A percentile compares a stretch with the other conserved stretches of the same genome.
Conservation (phyloP, 2,113 vertebrate species). For the Passer montanus region DNA sequence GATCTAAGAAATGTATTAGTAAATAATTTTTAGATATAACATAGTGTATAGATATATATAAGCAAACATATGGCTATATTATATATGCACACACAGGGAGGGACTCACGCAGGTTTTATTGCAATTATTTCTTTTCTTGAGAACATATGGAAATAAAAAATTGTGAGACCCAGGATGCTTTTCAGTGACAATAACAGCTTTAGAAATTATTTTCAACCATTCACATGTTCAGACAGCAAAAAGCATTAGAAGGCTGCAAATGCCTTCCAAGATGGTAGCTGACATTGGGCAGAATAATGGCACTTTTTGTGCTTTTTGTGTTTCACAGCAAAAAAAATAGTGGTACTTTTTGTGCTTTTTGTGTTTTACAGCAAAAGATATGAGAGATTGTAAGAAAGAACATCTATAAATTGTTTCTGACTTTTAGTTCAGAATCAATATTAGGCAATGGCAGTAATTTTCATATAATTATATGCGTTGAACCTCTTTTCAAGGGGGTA, state of each 20-base stretch:
- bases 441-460: background rate
- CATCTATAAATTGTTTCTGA: background rate
- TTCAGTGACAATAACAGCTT: background rate
- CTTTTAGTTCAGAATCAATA: background rate
- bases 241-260: background rate
- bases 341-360: background rate
- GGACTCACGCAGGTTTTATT: background rate
- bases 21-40: background rate
- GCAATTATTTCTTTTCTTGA: background rate
- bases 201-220: background rate
- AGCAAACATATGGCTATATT: background rate
- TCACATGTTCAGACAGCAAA: background rate
- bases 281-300: no score
- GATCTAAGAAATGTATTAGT: background rate
- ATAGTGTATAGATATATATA: background rate
- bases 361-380: background rate
- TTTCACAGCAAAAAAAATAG: background rate
- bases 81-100: fast-evolving
- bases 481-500: background rate
- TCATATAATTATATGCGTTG: background rate
- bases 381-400: background rate
- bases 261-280: background rate
- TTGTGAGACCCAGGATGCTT: background rate
- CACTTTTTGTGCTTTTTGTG: no score
- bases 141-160: background rate